A percentile compares a stretch with the other conserved stretches of the same genome.
Evolutionary conservation across 1,140 invertebrate genomes (phyloP).

Genomic region (Solenopsis fugax): DNA sequence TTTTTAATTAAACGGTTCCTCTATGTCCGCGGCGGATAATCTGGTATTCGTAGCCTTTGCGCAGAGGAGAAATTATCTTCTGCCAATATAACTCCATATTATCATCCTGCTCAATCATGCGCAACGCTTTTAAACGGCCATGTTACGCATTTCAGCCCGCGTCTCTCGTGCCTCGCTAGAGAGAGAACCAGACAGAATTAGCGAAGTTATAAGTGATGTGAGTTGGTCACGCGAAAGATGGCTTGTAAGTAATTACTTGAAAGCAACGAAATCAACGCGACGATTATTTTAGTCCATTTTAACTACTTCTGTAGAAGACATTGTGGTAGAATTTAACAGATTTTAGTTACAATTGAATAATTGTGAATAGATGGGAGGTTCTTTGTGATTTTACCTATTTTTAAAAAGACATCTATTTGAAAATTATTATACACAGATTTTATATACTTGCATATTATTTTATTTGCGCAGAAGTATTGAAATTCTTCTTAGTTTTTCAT

Average conservation of each 20-base stretch:
- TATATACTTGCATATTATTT: conserved; percentile 2
- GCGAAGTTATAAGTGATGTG: conserved; percentile 23
- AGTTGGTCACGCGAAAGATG: conserved; percentile 28
- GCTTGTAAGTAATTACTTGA: neutral
- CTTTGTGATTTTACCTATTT: neutral
- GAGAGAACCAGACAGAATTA: conserved; percentile 30
- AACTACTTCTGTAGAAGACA: neutral
- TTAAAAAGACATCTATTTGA: too few species aligned
- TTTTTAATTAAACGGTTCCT: conserved; percentile 57
- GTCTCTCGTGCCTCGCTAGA: conserved; percentile 15
- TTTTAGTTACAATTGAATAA: neutral
- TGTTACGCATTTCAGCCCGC: conserved; percentile 29
- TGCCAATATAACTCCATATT: conserved; percentile 66
- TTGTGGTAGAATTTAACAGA: neutral
- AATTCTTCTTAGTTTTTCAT: neutral
- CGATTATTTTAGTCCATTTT: neutral
- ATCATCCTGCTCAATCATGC: conserved; percentile 68
- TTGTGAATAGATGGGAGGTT: neutral
- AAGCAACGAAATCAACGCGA: neutral
- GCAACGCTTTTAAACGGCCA: conserved; percentile 52
- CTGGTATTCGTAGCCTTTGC: conserved; percentile 14
- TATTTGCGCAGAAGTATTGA: neutral
- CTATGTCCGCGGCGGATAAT: conserved; percentile 32
- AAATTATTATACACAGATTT: too few species aligned
- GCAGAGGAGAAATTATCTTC: conserved; percentile 49